A percentile compares a stretch with the other conserved stretches of the same genome.
phyloP scores from a whole-genome alignment of 2,797 vertebrate genomes.

The Enteromius thamalakanensis region DNA sequence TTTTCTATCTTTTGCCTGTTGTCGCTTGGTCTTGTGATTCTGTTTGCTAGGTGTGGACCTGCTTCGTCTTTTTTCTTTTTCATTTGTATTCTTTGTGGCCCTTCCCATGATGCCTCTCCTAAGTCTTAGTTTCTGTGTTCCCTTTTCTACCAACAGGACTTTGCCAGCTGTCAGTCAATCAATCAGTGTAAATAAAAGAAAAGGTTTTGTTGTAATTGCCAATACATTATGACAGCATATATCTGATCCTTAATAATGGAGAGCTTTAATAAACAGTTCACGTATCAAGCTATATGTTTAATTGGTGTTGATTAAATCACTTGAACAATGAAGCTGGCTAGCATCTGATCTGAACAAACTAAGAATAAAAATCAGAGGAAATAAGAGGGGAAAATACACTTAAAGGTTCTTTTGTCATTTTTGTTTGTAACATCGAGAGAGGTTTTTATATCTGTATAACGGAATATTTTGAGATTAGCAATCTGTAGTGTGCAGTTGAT shows the following conservation, averaged over 20 bases:
- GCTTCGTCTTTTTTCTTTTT: conserved; percentile 6
- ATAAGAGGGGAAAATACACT: neutral
- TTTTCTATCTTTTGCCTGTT: conserved; percentile 61
- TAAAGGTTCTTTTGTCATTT: neutral
- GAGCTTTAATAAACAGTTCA: neutral
- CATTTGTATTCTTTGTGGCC: neutral
- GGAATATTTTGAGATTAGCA: neutral
- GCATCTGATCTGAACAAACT: conserved; percentile 25
- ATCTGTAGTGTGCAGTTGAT: neutral
- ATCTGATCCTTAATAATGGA: neutral
- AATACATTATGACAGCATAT: neutral
- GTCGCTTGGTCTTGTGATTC: conserved; percentile 45
- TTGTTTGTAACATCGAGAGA: neutral
- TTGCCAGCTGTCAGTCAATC: neutral
- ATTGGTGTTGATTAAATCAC: neutral
- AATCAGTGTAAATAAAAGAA: neutral
- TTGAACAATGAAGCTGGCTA: conserved; percentile 17
- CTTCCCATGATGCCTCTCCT: neutral
- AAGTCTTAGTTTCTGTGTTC: neutral
- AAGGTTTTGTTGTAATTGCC: neutral
- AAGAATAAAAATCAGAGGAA: neutral
- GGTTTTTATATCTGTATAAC: neutral
- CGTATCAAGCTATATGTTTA: neutral
- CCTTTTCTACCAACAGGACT: conserved; percentile 1
- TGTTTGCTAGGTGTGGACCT: conserved; percentile 29